These are phyloP conservation scores for Sardinella longiceps DNA, from an alignment of 2,797 vertebrate genomes.

Conservation along the genomic window DNA sequence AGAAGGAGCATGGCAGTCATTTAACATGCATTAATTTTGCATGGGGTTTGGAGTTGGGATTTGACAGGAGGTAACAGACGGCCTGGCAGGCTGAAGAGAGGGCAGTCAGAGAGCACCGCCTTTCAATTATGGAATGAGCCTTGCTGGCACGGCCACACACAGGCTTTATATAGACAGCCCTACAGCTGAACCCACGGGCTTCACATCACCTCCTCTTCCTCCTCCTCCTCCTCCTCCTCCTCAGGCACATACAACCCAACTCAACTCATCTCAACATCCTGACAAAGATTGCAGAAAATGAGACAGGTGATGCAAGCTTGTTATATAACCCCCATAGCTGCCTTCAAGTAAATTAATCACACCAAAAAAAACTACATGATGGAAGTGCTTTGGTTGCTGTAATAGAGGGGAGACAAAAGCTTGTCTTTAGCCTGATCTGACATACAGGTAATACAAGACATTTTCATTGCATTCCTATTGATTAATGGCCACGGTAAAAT, in stretches of 20 bases:
- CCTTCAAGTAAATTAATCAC: too few relatives aligned
- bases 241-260: not conserved
- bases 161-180: not conserved
- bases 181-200: not conserved
- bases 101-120: constrained; percentile 3
- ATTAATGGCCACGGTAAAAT: not conserved
- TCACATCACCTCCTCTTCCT: not conserved
- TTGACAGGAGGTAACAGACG: constrained; percentile 9
- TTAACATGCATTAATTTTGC: constrained; percentile 26
- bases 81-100: not conserved
- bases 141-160: not conserved
- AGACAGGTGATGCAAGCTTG: not conserved
- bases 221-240: not conserved
- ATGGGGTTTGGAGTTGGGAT: constrained; percentile 15
- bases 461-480: not conserved
- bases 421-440: not conserved
- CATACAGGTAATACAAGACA: not conserved
- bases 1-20: constrained; percentile 2
- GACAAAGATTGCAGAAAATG: not conserved
- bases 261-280: not conserved
- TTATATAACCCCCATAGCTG: too few relatives aligned
- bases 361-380: not conserved
- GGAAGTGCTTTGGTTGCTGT: not conserved
- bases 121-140: constrained; percentile 2
- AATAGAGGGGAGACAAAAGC: not conserved